Base-by-base conservation (phyloP, 2,797 vertebrate genomes). In the Brachyrhaphis roseni region DNA sequence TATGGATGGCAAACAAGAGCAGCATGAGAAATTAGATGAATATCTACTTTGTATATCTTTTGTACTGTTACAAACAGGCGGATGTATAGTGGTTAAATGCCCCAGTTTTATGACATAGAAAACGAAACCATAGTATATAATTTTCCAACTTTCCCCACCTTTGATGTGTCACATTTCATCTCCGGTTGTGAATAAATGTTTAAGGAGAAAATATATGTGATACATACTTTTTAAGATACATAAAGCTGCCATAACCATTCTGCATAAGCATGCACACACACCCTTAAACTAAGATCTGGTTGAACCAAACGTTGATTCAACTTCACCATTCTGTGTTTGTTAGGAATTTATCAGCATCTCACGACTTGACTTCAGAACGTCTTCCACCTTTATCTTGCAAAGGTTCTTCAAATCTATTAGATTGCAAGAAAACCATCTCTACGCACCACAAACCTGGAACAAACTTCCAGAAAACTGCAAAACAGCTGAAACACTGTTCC, bases 1-100 rank as follows among this genome's bases (percentile, higher is more conserved):
- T 46, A 64, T 53, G 36, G n/a, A 45, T 86, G 55, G 75, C 3
- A 72, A 12, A 49, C 2, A 66, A 59, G 51, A 3, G 28, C 59
- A 59, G 39, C 41, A 5, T 68, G 74, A 77, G 45, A 75, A 46
- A 72, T 70, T 15, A 57, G 7, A 43, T 53, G 8, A 8, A 43
- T 28, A 47, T 71, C 39, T 26, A 45, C 36, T 41, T 39, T 41
- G 13, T 39, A 36, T 46, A 10, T 39, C 20, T 8, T 39, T 53
- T 23, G 49, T n/a, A 53, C 20, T n/a, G 23, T 45, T 70, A 7
- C 6, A 45, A n/a, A 43, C 12, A 26, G 64, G 64, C 39, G 62
- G 18, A 20, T 39, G 4, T 36, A 39, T 0, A 64, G 59, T 20
- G 59, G 28, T n/a, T 26, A n/a, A 28, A 59, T 2, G 4, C n/a